A percentile compares a stretch with the other conserved stretches of the same genome.
phyloP scores from a whole-genome alignment of 2,888 invertebrate species.

The Agelastica alni region DNA sequence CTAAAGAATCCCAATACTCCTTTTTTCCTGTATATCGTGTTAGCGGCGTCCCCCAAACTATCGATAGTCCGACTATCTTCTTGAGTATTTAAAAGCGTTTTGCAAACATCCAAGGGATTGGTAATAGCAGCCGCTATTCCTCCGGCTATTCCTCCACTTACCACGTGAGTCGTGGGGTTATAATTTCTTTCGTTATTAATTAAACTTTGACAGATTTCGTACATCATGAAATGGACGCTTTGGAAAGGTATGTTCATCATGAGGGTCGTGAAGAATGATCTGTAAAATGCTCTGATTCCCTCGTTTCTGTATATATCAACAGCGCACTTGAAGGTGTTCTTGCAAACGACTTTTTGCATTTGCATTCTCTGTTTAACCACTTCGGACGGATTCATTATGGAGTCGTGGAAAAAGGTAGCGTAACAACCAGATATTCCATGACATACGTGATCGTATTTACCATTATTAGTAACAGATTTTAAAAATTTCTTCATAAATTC shows the following conservation, averaged over 20 bases:
- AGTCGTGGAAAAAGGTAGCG: conserved; percentile 17
- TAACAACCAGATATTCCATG: conserved; percentile 13
- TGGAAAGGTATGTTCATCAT: conserved; percentile 21
- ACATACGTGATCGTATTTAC: background rate
- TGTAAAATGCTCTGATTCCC: conserved; percentile 17
- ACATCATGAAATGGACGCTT: conserved; percentile 11
- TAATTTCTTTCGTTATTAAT: conserved; percentile 6
- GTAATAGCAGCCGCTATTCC: conserved; percentile 15
- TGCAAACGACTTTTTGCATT: conserved; percentile 6
- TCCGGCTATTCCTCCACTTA: conserved; percentile 19
- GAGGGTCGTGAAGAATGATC: conserved; percentile 8
- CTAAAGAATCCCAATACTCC: conserved; percentile 7
- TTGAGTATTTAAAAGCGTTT: conserved; percentile 17
- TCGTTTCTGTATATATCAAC: conserved; percentile 7
- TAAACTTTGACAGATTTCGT: conserved; percentile 13
- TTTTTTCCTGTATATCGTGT: background rate
- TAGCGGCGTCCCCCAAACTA: conserved; percentile 1
- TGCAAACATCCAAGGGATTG: conserved; percentile 18
- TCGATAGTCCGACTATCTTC: conserved; percentile 1
- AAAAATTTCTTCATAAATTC: conserved; percentile 9
- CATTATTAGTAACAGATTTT: background rate
- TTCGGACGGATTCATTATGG: conserved; percentile 15
- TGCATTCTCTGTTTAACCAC: conserved; percentile 18
- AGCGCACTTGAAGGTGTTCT: conserved; percentile 2
- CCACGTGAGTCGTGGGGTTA: conserved; percentile 8